A percentile compares a stretch with the other conserved stretches of the same genome.
Conservation (phyloP, 2,113 vertebrate species). For the Passer domesticus region DNA sequence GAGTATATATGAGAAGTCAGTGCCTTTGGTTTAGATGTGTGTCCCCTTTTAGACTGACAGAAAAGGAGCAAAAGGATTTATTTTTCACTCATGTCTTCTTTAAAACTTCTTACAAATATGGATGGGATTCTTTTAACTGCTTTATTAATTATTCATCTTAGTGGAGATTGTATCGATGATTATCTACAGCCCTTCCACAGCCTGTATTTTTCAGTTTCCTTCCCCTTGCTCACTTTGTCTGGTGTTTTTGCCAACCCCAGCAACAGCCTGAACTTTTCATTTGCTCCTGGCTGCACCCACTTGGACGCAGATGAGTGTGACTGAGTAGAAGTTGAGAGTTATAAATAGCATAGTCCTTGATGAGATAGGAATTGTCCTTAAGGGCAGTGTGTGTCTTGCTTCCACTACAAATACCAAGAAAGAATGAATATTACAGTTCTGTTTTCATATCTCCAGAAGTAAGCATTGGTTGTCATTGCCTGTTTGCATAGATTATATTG, state of each 20-base stretch:
- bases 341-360: slow-evolving; percentile 20
- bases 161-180: background rate
- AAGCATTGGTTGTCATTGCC: background rate
- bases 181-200: background rate
- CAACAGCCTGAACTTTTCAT: background rate
- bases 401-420: background rate
- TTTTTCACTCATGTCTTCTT: background rate
- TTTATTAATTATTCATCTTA: background rate
- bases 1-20: background rate
- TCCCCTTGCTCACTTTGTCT: background rate
- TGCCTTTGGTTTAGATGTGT: background rate
- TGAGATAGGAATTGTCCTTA: background rate
- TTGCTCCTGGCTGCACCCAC: background rate
- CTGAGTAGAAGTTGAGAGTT: background rate
- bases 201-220: background rate
- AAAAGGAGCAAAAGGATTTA: background rate
- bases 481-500: background rate
- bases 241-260: background rate
- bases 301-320: fast-evolving
- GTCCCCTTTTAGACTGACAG: background rate
- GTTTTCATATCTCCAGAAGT: background rate
- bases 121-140: background rate
- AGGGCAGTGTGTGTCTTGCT: background rate
- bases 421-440: background rate
- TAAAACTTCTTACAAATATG: background rate